Percentiles rank a stretch among this genome's conserved stretches.
phyloP scores from a whole-genome alignment of 2,888 invertebrate species.

The Stenodema calcarata region DNA sequence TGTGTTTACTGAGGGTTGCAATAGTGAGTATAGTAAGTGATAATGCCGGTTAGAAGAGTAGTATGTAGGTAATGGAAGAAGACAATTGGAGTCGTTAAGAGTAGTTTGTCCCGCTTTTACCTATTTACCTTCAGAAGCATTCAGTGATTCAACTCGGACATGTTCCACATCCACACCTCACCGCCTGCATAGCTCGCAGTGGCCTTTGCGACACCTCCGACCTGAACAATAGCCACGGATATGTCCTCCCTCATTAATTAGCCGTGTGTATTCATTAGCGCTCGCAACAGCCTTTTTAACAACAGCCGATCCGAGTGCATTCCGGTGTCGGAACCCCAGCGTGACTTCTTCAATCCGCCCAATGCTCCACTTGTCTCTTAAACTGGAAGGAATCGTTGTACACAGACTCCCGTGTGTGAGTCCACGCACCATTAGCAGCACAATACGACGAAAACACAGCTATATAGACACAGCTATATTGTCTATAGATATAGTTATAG shows the following conservation, averaged over 20 bases:
- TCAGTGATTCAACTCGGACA: neutral
- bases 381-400: too few species aligned
- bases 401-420: too few species aligned
- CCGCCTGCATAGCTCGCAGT: neutral
- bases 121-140: neutral
- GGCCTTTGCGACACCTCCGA: neutral
- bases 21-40: neutral
- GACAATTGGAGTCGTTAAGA: neutral
- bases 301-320: neutral
- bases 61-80: neutral
- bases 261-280: neutral
- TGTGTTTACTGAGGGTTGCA: too few species aligned
- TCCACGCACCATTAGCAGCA: too few species aligned
- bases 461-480: too few species aligned
- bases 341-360: too few species aligned
- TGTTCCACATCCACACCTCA: neutral
- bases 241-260: neutral
- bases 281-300: neutral
- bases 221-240: neutral
- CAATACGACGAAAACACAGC: too few species aligned
- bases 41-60: neutral
- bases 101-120: neutral
- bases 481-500: too few species aligned
- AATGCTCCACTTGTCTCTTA: too few species aligned
- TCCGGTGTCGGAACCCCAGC: too few species aligned